Evolutionary conservation across 2,113 vertebrate species (phyloP).

Genomic region (Kryptolebias marmoratus): DNA sequence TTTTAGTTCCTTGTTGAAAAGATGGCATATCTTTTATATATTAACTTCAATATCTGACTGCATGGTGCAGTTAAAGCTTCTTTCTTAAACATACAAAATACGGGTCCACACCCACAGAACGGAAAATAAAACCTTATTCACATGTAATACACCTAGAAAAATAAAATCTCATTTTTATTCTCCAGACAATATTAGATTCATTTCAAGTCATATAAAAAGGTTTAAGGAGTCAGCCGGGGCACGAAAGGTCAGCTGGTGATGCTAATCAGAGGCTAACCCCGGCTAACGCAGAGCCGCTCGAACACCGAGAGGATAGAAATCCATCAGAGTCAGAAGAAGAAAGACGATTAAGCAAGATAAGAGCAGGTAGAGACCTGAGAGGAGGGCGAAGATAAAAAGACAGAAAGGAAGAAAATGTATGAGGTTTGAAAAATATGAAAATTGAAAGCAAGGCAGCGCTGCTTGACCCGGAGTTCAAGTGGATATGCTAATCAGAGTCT

Average conservation of each 20-base stretch:
- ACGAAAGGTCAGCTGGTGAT: conserved; percentile 19
- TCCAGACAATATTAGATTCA: conserved; percentile 3
- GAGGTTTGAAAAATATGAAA: conserved; percentile 4
- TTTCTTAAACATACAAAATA: not conserved
- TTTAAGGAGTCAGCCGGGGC: conserved; percentile 9
- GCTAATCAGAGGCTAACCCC: conserved; percentile 41
- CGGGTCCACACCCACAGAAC: too few species aligned
- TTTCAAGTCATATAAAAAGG: conserved; percentile 9
- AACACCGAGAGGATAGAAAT: conserved; percentile 19
- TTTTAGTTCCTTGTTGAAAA: too few species aligned
- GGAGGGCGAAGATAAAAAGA: not conserved
- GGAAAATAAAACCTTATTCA: not conserved
- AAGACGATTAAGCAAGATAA: not conserved
- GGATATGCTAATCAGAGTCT: conserved; percentile 62
- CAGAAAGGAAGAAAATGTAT: not conserved
- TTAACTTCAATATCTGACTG: too few species aligned
- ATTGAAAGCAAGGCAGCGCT: conserved; percentile 24
- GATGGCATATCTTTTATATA: too few species aligned
- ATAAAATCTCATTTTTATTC: conserved; percentile 11
- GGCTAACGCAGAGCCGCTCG: conserved; percentile 29
- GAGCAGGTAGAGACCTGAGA: not conserved
- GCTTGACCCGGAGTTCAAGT: conserved; percentile 54
- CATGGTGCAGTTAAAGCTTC: not conserved
- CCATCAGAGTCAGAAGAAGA: not conserved
- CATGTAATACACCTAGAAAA: not conserved